These are phyloP conservation scores for Oryzias melastigma DNA, from an alignment of 2,113 vertebrate genomes.

Conservation along the genomic window DNA sequence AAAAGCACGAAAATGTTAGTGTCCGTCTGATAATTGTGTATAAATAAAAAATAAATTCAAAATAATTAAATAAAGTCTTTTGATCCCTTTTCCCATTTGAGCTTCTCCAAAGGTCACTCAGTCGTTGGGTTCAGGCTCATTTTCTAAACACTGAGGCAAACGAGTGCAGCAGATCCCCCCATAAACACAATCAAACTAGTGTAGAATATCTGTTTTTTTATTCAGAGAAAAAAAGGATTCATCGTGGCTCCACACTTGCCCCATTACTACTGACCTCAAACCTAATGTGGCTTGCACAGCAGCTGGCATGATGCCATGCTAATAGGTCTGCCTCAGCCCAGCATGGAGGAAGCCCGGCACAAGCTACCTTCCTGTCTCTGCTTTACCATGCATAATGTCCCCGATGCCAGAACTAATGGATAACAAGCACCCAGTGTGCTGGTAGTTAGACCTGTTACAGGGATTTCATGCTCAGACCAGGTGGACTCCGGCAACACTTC, in stretches of 20 bases:
- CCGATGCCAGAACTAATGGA: conserved; percentile 40
- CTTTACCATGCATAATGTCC: conserved; percentile 41
- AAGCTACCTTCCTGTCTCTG: conserved; percentile 41
- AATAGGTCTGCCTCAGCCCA: conserved; percentile 48
- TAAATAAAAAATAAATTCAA: too few species aligned
- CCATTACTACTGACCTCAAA: conserved; percentile 55
- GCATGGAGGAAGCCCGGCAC: conserved; percentile 40
- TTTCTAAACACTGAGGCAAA: conserved; percentile 8
- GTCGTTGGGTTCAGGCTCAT: not conserved
- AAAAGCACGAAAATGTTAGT: too few species aligned
- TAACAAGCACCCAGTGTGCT: conserved; percentile 46
- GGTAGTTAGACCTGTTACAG: conserved; percentile 37
- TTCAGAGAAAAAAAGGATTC: conserved; percentile 47
- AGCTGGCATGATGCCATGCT: conserved; percentile 54
- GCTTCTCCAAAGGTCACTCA: not conserved
- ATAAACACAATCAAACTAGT: conserved; percentile 12
- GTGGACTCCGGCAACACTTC: conserved; percentile 20
- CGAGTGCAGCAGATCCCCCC: not conserved
- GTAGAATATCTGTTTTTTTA: conserved; percentile 26
- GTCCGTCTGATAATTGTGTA: too few species aligned
- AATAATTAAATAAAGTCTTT: too few species aligned
- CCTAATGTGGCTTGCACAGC: conserved; percentile 59
- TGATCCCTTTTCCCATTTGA: not conserved
- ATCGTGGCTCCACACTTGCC: conserved; percentile 38
- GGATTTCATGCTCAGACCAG: conserved; percentile 20